Base-by-base conservation (phyloP, 1,140 invertebrate genomes). In the Temnothorax longispinosus region DNA sequence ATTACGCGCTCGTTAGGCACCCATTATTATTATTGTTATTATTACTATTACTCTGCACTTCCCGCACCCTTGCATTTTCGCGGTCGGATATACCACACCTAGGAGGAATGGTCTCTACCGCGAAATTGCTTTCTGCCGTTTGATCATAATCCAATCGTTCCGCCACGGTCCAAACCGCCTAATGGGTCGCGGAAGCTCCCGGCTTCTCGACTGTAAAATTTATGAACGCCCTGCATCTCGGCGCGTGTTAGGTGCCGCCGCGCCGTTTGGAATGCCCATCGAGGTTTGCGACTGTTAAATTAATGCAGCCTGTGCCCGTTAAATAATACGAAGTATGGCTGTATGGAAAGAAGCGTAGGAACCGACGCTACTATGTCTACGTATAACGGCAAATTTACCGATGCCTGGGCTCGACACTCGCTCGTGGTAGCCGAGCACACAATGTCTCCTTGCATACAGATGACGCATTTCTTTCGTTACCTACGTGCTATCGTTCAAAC, bases 121-220 rank as follows among this genome's bases (percentile, higher is more conserved):
- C 88, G 80, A 91, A 91, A 91, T 91, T 91, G 90, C 90, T 91
- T 86, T 91, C 88, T 91, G 85, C 80, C 88, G 88, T 92, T 92
- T 92, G 87, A 92, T 92, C 87, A 90, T 92, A 92, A 92, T 92
- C 89, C 81, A 92, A 91, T 92, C 91, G 89, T 92, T 89, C 89
- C 85, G 76, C 85, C 76, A 87, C 44, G 76, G 50, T 56, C 89
- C 75, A 89, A 92, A 89, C 85, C 82, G 81, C 58, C 84, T 92
- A 91, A 92, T 90, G 91, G 85, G 87, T 89, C 90, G 88, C 86
- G 82, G 89, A 91, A 62, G 65, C 72, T 60, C 3, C 72, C 38
- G 81, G 86, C 60, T 77, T 89, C 82, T 86, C 90, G 64, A 75
- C 78, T 84, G 89, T 82, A 91, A 91, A 91, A 91, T 91, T 90